Evolutionary conservation across 1,140 invertebrate species (phyloP).

Genomic region (Sitophilus oryzae): DNA sequence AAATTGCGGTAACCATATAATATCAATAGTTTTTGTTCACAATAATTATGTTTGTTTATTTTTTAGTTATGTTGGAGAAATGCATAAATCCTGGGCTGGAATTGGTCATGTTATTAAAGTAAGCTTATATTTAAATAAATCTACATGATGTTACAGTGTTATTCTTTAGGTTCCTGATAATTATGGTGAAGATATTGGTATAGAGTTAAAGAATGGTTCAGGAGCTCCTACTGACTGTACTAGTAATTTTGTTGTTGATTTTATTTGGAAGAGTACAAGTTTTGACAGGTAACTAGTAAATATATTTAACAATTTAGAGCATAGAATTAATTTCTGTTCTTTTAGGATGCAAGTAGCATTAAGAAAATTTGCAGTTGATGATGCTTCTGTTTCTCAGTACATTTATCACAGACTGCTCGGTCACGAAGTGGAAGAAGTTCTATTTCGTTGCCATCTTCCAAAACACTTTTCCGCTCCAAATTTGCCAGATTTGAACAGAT

Average conservation of each 20-base stretch:
- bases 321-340: background rate
- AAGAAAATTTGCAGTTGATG: constrained; percentile 93
- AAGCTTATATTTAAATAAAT: background rate
- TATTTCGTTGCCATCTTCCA: constrained; percentile 84
- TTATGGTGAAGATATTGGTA: constrained; percentile 95
- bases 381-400: constrained; percentile 92
- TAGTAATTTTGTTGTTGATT: constrained; percentile 96
- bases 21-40: background rate
- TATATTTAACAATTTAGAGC: constrained; percentile 8
- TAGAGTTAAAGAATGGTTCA: constrained; percentile 88
- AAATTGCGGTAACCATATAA: constrained; percentile 50
- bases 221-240: constrained; percentile 88
- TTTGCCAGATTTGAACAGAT: constrained; percentile 94
- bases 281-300: constrained; percentile 78
- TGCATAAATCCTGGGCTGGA: constrained; percentile 90
- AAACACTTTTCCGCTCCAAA: constrained; percentile 97
- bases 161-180: constrained; percentile 78
- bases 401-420: constrained; percentile 96
- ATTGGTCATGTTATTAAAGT: constrained; percentile 96
- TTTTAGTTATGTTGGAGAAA: constrained; percentile 81
- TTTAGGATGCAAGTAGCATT: constrained; percentile 91
- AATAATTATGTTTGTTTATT: background rate
- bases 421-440: constrained; percentile 93
- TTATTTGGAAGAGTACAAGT: constrained; percentile 99
- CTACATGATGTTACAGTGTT: background rate